Percentiles rank a stretch among this genome's conserved stretches.
These are phyloP conservation scores for Acronicta leporina DNA, from an alignment of 2,888 invertebrate genomes.

Conservation along the genomic window DNA sequence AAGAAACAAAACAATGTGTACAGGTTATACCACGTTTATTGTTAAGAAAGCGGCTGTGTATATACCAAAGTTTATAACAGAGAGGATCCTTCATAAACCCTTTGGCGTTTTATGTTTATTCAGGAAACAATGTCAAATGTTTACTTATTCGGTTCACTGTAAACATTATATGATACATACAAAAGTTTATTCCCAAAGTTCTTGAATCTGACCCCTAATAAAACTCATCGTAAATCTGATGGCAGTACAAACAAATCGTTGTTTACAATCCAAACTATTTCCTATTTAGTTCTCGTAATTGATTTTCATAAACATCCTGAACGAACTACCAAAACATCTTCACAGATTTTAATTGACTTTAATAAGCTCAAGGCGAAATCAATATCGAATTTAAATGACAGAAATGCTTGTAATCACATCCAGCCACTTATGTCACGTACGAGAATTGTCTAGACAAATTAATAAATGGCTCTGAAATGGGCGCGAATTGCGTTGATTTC, in stretches of 20 bases:
- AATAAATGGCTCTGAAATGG: conserved; percentile 28
- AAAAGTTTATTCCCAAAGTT: conserved; percentile 35
- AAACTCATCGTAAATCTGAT: conserved; percentile 32
- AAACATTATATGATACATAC: conserved; percentile 36
- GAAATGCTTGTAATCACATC: conserved; percentile 45
- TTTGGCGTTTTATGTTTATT: conserved; percentile 36
- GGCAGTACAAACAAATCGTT: conserved; percentile 41
- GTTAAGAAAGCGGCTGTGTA: conserved; percentile 15
- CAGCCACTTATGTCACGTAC: conserved; percentile 22
- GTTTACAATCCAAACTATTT: conserved; percentile 18
- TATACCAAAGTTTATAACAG: conserved; percentile 18
- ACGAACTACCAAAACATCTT: conserved; percentile 14
- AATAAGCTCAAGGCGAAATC: conserved; percentile 56
- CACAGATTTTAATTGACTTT: conserved; percentile 34
- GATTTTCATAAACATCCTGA: conserved; percentile 32
- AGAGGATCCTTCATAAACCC: conserved; percentile 22
- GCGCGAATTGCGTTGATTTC: conserved; percentile 31
- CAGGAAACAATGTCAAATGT: conserved; percentile 43
- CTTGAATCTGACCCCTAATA: conserved; percentile 32
- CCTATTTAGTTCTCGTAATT: conserved; percentile 30
- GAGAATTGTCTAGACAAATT: conserved; percentile 38
- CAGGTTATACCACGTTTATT: neutral
- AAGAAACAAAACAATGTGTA: neutral
- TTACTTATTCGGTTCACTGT: conserved; percentile 29
- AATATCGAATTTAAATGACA: conserved; percentile 53